phyloP scores from a whole-genome alignment of 92 coral and sea anemone species.

The Umimayanthus chanpuru region DNA sequence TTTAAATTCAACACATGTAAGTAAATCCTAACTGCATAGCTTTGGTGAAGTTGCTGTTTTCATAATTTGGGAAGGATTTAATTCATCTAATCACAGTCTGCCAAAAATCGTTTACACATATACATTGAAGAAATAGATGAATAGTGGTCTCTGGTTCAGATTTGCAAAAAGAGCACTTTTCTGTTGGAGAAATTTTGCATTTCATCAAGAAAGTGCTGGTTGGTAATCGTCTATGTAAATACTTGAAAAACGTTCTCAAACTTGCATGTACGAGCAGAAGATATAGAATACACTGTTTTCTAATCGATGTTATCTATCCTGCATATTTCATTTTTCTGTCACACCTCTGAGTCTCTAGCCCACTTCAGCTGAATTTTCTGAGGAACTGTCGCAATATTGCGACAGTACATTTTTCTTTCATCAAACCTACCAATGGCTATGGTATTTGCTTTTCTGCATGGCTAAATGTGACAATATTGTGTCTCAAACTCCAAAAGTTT shows the following conservation, averaged over 20 bases:
- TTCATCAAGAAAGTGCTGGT: constrained; percentile 18
- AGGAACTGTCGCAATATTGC: no score
- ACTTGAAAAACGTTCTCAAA: constrained; percentile 10
- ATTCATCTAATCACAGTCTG: not conserved
- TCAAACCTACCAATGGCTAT: no score
- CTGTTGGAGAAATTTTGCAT: constrained; percentile 32
- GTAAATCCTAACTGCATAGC: not conserved
- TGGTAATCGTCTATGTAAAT: not conserved
- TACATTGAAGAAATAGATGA: constrained; percentile 6
- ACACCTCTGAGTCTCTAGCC: constrained; percentile 11
- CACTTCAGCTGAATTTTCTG: constrained; percentile 3
- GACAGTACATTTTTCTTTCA: no score
- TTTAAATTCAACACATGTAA: not conserved
- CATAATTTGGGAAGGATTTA: not conserved
- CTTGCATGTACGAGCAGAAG: constrained; percentile 12
- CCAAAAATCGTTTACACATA: not conserved
- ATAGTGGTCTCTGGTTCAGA: constrained; percentile 29
- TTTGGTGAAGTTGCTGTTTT: not conserved
- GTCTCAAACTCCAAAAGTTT: no score
- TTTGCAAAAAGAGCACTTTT: constrained; percentile 19
- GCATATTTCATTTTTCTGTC: not conserved
- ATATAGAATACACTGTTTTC: constrained; percentile 1
- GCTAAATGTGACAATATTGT: no score
- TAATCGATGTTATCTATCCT: not conserved
- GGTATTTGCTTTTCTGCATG: no score